phyloP scores from a whole-genome alignment of 2,797 vertebrate genomes.

The Gephyroberyx darwinii region DNA sequence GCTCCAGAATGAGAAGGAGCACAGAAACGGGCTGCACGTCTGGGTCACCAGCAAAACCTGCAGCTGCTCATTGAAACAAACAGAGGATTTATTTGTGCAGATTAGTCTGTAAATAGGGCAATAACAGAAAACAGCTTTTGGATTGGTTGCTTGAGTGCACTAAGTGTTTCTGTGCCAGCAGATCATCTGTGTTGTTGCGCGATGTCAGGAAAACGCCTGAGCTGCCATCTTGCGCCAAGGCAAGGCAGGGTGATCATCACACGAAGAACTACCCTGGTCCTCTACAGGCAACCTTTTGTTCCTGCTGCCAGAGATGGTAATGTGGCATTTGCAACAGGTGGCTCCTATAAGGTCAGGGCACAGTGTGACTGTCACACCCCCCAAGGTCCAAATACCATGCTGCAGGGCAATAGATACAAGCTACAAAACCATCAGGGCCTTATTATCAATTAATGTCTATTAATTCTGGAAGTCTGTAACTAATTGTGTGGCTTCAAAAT shows the following conservation, averaged over 20 bases:
- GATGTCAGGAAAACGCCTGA: slow-evolving; percentile 46
- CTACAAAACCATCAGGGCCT: slow-evolving; percentile 38
- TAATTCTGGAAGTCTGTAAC: neutral
- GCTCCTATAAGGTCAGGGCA: slow-evolving; percentile 74
- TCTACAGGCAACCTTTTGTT: slow-evolving; percentile 60
- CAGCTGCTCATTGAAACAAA: slow-evolving; percentile 34
- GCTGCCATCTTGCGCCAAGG: slow-evolving; percentile 29
- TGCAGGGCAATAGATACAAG: slow-evolving; percentile 34
- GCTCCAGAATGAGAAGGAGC: neutral
- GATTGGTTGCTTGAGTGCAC: slow-evolving; percentile 32
- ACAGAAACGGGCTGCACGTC: slow-evolving; percentile 4
- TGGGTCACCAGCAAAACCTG: slow-evolving; percentile 36
- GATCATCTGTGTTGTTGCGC: slow-evolving; percentile 40
- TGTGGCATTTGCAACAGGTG: slow-evolving; percentile 79
- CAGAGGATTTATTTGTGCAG: slow-evolving; percentile 38
- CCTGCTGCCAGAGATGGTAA: slow-evolving; percentile 72
- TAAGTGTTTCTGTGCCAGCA: slow-evolving; percentile 37
- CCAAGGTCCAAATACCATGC: slow-evolving; percentile 64
- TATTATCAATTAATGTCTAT: slow-evolving; percentile 34
- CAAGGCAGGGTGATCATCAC: slow-evolving; percentile 32
- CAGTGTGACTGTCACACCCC: slow-evolving; percentile 71
- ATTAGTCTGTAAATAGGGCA: slow-evolving; percentile 47
- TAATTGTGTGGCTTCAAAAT: neutral
- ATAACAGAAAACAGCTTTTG: slow-evolving; percentile 32
- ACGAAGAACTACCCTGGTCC: slow-evolving; percentile 55